A percentile compares a stretch with the other conserved stretches of the same genome.
Conservation (phyloP, 1,140 invertebrate species). For the Conus ventricosus region DNA sequence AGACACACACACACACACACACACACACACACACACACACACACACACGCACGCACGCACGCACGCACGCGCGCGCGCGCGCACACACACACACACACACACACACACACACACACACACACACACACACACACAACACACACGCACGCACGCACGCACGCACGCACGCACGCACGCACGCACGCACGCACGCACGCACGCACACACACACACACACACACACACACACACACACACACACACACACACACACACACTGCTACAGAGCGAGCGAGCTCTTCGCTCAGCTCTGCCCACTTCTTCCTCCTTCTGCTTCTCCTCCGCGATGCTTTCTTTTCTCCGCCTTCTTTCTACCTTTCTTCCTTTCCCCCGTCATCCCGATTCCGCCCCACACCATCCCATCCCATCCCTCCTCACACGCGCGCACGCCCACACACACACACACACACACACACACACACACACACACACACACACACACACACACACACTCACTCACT, state of each 20-base stretch:
- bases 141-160: not conserved
- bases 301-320: not conserved
- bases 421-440: no score
- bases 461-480: no score
- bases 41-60: not conserved
- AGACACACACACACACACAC: not conserved
- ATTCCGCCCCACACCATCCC: no score
- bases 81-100: not conserved
- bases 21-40: not conserved
- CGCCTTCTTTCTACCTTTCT: no score
- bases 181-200: not conserved
- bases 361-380: no score
- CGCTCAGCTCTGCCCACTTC: not conserved
- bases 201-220: conserved; percentile 1
- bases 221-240: conserved; percentile 1
- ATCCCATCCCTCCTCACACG: no score
- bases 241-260: conserved; percentile 9
- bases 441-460: no score
- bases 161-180: not conserved
- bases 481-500: no score
- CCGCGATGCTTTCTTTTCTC: no score
- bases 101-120: not conserved
- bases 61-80: not conserved
- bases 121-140: not conserved
- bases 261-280: not conserved